Conservation (phyloP, 2,113 vertebrate genomes). For the Oxyura jamaicensis region DNA sequence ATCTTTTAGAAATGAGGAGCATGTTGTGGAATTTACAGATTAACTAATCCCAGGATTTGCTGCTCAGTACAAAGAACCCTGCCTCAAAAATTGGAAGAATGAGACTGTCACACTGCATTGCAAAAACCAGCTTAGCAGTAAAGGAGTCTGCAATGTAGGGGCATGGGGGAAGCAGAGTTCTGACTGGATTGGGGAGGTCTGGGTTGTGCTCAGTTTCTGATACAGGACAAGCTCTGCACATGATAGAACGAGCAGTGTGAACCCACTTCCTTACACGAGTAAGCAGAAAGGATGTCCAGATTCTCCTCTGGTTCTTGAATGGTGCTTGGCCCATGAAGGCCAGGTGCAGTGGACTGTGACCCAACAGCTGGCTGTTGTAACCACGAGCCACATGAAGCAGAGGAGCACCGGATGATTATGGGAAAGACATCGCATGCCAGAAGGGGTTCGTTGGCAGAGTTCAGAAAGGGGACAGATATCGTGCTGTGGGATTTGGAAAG, state of each 20-base stretch:
- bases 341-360: neutral
- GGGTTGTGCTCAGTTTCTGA: neutral
- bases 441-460: neutral
- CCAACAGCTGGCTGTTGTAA: neutral
- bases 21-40: neutral
- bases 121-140: neutral
- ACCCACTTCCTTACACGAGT: too few relatives aligned
- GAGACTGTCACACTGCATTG: neutral
- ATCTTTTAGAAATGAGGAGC: neutral
- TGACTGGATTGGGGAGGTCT: neutral
- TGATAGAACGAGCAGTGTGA: neutral
- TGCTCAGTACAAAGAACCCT: neutral
- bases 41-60: neutral
- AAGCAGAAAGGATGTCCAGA: neutral
- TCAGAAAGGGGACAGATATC: neutral
- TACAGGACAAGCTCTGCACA: neutral
- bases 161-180: neutral
- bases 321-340: neutral
- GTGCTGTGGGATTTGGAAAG: neutral
- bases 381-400: fast-evolving
- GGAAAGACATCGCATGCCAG: fast-evolving
- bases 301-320: neutral
- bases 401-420: neutral
- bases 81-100: neutral
- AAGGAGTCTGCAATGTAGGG: fast-evolving